A percentile compares a stretch with the other conserved stretches of the same genome.
These are phyloP conservation scores for Muscina levida DNA, from an alignment of 2,888 invertebrate species.

Conservation along the genomic window DNA sequence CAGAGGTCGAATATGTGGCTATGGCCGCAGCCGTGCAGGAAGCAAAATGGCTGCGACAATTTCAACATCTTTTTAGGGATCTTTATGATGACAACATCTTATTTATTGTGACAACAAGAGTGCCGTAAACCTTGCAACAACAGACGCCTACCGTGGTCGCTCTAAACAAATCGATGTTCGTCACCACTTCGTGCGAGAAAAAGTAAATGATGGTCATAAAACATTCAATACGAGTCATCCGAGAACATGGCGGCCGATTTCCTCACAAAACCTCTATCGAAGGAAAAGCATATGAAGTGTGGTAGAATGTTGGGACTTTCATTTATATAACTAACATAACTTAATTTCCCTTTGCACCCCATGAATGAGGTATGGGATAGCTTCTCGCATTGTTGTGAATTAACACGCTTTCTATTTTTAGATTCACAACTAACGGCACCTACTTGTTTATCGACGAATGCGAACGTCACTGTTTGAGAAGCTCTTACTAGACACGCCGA, in stretches of 20 bases:
- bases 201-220: slow-evolving; percentile 20
- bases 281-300: slow-evolving; percentile 45
- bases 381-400: no score
- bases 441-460: no score
- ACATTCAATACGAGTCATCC: slow-evolving; percentile 37
- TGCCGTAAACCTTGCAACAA: slow-evolving; percentile 21
- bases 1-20: slow-evolving; percentile 32
- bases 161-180: slow-evolving; percentile 9
- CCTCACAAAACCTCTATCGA: slow-evolving; percentile 36
- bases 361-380: no score
- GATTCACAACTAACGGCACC: no score
- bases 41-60: slow-evolving; percentile 30
- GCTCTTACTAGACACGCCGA: no score
- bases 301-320: slow-evolving; percentile 48
- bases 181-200: not conserved
- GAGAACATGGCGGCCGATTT: slow-evolving; percentile 56
- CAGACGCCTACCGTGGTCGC: slow-evolving; percentile 12
- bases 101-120: slow-evolving; percentile 31
- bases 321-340: no score
- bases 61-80: not conserved
- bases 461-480: no score
- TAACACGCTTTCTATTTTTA: no score
- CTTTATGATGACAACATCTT: not conserved
- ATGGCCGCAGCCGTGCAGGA: slow-evolving; percentile 20
- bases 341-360: no score